A percentile compares a stretch with the other conserved stretches of the same genome.
These are phyloP conservation scores for Agrotis puta DNA, from an alignment of 2,888 invertebrate genomes.

Conservation along the genomic window DNA sequence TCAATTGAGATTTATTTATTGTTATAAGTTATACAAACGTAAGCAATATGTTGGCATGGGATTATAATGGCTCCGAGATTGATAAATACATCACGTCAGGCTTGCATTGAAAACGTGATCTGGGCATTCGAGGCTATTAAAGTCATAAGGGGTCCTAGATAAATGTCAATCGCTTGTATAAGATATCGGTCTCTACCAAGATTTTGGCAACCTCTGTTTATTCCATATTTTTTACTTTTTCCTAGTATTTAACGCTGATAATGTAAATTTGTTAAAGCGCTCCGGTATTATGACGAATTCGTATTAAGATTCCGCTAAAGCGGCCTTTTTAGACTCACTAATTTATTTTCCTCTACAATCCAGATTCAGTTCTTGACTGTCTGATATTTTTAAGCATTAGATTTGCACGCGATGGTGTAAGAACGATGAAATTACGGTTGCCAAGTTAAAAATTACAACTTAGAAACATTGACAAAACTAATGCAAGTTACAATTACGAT, in stretches of 20 bases:
- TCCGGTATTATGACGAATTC: too few species aligned
- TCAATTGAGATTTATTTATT: constrained; percentile 45
- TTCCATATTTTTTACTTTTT: too few species aligned
- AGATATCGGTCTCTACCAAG: too few species aligned
- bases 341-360: too few species aligned
- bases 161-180: too few species aligned
- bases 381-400: background rate
- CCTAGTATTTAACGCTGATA: too few species aligned
- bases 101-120: background rate
- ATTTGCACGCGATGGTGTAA: constrained; percentile 5
- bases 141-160: background rate
- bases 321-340: too few species aligned
- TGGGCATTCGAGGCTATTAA: background rate
- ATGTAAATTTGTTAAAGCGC: too few species aligned
- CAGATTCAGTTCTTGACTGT: too few species aligned
- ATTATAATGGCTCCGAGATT: constrained; percentile 20
- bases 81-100: constrained; percentile 11
- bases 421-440: constrained; percentile 38
- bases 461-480: constrained; percentile 36
- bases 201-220: too few species aligned
- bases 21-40: constrained; percentile 25
- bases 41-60: constrained; percentile 35
- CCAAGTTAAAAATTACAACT: constrained; percentile 35
- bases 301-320: too few species aligned
- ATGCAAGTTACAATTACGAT: constrained; percentile 38